Percentiles rank a stretch among this genome's conserved stretches.
Evolutionary conservation across 1,140 invertebrate species (phyloP).

Genomic region (Anagrus nilaparvatae): DNA sequence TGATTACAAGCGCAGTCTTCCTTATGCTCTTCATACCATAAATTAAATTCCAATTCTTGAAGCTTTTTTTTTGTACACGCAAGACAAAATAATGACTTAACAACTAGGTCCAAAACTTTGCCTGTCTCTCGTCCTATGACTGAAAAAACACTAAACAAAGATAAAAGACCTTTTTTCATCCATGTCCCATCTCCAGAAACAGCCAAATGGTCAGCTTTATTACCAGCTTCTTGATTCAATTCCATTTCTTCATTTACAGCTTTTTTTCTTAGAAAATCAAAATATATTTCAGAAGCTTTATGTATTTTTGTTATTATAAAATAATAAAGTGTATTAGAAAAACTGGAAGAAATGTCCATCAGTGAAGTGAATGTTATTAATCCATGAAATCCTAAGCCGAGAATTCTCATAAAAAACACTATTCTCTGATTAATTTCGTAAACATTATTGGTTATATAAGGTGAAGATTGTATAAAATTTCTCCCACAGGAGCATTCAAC

Average conservation of each 20-base stretch:
- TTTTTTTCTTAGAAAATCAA: slow-evolving; percentile 2
- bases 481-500: neutral
- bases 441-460: neutral
- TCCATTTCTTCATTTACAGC: slow-evolving; percentile 3
- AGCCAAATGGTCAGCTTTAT: slow-evolving; percentile 2
- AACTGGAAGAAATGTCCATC: slow-evolving; percentile 6
- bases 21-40: slow-evolving; percentile 2
- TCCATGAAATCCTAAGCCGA: slow-evolving; percentile 1
- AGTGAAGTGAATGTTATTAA: neutral
- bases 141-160: slow-evolving; percentile 1
- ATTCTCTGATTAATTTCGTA: slow-evolving; percentile 9
- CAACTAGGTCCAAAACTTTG: slow-evolving; percentile 4
- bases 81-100: slow-evolving; percentile 2
- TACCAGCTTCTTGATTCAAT: slow-evolving; percentile 5
- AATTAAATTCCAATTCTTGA: neutral
- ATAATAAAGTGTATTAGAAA: neutral
- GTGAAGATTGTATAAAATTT: slow-evolving; percentile 1
- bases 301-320: neutral
- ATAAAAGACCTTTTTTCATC: slow-evolving; percentile 3
- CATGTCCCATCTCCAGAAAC: slow-evolving; percentile 6
- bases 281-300: neutral
- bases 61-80: neutral
- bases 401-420: neutral
- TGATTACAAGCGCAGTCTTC: neutral
- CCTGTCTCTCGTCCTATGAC: neutral